Conservation (phyloP, 2,113 vertebrate genomes). For the Aphyosemion australe region DNA sequence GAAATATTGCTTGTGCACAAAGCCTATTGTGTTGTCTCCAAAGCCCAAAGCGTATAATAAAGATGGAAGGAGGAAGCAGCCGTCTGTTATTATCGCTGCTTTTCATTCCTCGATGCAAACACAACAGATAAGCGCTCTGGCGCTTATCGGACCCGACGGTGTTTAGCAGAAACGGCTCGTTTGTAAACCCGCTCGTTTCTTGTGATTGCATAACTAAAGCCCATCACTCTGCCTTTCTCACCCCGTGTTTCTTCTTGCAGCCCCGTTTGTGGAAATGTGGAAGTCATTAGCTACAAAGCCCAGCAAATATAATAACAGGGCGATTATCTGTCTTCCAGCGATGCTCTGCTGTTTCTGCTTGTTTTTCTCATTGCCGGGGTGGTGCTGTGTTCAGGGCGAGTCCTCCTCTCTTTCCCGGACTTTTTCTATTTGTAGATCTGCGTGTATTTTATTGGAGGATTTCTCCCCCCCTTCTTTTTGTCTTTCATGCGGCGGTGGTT, state of each 20-base stretch:
- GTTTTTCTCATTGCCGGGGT: slow-evolving; percentile 49
- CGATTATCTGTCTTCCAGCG: slow-evolving; percentile 64
- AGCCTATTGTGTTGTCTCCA: slow-evolving; percentile 45
- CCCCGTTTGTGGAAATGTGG: slow-evolving; percentile 57
- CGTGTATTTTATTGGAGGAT: slow-evolving; percentile 67
- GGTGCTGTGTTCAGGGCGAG: slow-evolving; percentile 64
- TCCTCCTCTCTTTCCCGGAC: slow-evolving; percentile 65
- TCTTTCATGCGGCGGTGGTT: slow-evolving; percentile 73
- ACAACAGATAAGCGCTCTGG: slow-evolving; percentile 61
- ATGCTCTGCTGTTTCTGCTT: slow-evolving; percentile 41
- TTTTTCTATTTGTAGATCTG: slow-evolving; percentile 76
- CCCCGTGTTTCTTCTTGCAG: slow-evolving; percentile 51
- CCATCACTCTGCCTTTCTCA: not conserved
- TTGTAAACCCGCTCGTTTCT: slow-evolving; percentile 60
- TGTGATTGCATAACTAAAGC: slow-evolving; percentile 50
- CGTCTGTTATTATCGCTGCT: slow-evolving; percentile 71
- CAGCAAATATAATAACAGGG: slow-evolving; percentile 78
- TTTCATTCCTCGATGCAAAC: slow-evolving; percentile 64
- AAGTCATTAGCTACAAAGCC: slow-evolving; percentile 78
- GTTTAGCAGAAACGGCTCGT: slow-evolving; percentile 49
- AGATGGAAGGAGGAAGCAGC: slow-evolving; percentile 71
- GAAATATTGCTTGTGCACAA: slow-evolving; percentile 39
- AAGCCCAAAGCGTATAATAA: slow-evolving; percentile 64
- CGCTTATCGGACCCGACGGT: slow-evolving; percentile 43
- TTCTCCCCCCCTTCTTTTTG: slow-evolving; percentile 9